Percentiles rank a stretch among this genome's conserved stretches.
These are phyloP conservation scores for Protaetia brevitarsis DNA, from an alignment of 1,140 invertebrate genomes.

Conservation along the genomic window DNA sequence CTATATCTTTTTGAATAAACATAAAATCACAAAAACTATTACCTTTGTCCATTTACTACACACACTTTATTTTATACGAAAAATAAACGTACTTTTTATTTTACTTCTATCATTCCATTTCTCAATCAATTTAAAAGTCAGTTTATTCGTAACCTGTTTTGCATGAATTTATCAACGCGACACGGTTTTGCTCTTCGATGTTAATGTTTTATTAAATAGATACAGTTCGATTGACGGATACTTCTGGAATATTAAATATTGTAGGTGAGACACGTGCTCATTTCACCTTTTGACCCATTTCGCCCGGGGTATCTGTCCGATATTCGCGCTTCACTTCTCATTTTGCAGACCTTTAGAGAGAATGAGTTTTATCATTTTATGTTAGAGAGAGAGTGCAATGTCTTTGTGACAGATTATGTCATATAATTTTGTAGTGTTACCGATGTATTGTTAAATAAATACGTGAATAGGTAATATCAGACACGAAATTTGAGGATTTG, in stretches of 20 bases:
- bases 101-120: too few species aligned
- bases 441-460: too few species aligned
- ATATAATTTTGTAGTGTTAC: too few species aligned
- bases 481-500: too few species aligned
- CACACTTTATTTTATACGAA: too few species aligned
- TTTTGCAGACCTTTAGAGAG: neutral
- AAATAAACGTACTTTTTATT: too few species aligned
- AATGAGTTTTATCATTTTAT: neutral
- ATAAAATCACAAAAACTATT: too few species aligned
- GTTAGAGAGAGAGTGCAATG: neutral
- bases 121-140: neutral
- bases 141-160: neutral
- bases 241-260: slow-evolving; percentile 15
- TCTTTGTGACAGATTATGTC: neutral
- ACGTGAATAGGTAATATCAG: too few species aligned
- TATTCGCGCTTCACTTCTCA: neutral
- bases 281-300: slow-evolving; percentile 16
- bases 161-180: slow-evolving; percentile 16
- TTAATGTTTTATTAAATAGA: slow-evolving; percentile 16
- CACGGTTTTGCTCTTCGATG: slow-evolving; percentile 15
- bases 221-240: slow-evolving; percentile 12
- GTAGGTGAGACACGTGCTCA: neutral
- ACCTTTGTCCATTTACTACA: too few species aligned
- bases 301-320: neutral
- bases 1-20: too few species aligned